Evolutionary conservation across 2,888 invertebrate genomes (phyloP).

Genomic region (Microplitis deprimator): DNA sequence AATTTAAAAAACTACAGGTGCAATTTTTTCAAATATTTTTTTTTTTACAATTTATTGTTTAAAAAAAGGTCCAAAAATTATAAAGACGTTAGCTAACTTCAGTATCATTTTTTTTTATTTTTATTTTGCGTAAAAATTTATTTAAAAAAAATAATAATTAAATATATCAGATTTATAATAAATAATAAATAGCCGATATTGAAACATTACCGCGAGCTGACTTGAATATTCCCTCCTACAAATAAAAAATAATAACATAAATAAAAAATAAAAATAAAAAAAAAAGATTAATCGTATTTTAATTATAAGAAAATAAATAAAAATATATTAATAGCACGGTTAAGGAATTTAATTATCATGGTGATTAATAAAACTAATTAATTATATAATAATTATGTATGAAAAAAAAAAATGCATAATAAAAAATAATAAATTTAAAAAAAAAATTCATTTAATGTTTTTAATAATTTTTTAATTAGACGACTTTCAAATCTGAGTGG

Average conservation of each 20-base stretch:
- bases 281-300: constrained; percentile 34
- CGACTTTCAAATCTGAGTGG: not conserved
- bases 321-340: constrained; percentile 60
- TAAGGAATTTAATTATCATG: constrained; percentile 63
- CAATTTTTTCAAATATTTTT: too few relatives aligned
- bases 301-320: constrained; percentile 39
- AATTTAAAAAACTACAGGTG: too few relatives aligned
- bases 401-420: constrained; percentile 18
- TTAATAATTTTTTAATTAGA: not conserved
- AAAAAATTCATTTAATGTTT: not conserved
- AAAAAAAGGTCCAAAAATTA: too few relatives aligned
- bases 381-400: constrained; percentile 13
- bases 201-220: constrained; percentile 37
- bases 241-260: constrained; percentile 21
- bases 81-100: too few relatives aligned
- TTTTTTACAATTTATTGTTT: too few relatives aligned
- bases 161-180: constrained; percentile 24
- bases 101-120: not conserved
- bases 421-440: not conserved
- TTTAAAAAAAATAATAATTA: constrained; percentile 1
- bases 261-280: constrained; percentile 9
- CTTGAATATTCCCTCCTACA: constrained; percentile 42
- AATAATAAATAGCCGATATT: constrained; percentile 31
- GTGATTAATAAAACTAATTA: constrained; percentile 6
- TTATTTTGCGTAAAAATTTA: not conserved